Evolutionary conservation across 2,888 invertebrate genomes (phyloP).

Genomic region (Hedya salicella): DNA sequence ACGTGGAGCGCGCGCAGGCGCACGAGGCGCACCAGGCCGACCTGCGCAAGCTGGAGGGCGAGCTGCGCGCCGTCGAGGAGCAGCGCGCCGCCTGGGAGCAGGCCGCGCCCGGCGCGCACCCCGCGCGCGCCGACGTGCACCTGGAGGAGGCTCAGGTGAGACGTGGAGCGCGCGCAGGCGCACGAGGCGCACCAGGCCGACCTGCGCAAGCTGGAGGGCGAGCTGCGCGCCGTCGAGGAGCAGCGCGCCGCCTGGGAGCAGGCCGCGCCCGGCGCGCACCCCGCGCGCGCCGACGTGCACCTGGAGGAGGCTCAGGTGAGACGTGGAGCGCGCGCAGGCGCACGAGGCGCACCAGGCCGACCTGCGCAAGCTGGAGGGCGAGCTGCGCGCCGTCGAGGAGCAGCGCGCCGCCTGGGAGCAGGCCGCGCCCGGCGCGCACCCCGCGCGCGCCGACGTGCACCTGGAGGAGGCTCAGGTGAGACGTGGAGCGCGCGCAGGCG

Average conservation of each 20-base stretch:
- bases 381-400: slow-evolving; percentile 88
- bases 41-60: too few relatives aligned
- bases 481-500: slow-evolving; percentile 93
- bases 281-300: slow-evolving; percentile 92
- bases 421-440: slow-evolving; percentile 92
- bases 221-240: slow-evolving; percentile 90
- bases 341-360: too few relatives aligned
- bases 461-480: slow-evolving; percentile 76
- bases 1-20: too few relatives aligned
- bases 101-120: slow-evolving; percentile 90
- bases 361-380: slow-evolving; percentile 89
- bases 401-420: slow-evolving; percentile 61
- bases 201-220: slow-evolving; percentile 85
- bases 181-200: too few relatives aligned
- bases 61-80: slow-evolving; percentile 70
- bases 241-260: slow-evolving; percentile 81
- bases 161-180: background rate
- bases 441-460: slow-evolving; percentile 92
- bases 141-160: slow-evolving; percentile 89
- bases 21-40: too few relatives aligned
- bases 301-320: slow-evolving; percentile 96
- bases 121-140: slow-evolving; percentile 92
- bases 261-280: slow-evolving; percentile 92
- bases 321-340: slow-evolving; percentile 85
- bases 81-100: slow-evolving; percentile 86